Conservation (phyloP, 2,113 vertebrate genomes). For the Bubo bubo region DNA sequence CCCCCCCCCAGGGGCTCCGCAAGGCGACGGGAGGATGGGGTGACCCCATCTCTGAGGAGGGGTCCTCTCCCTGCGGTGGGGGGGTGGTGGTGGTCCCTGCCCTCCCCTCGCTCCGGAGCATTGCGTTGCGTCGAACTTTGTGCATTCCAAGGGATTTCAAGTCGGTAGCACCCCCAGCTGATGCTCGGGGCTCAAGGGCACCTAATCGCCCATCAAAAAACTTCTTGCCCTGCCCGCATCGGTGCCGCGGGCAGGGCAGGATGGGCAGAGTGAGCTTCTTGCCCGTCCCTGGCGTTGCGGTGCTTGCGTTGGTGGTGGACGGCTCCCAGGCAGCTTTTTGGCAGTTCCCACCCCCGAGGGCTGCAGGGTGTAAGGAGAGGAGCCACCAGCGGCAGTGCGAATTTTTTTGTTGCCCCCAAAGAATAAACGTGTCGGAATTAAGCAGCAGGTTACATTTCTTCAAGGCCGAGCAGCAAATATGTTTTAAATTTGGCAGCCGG, state of each 20-base stretch:
- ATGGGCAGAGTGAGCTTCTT: background rate
- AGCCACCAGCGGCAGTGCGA: background rate
- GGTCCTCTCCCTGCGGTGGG: background rate
- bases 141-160: background rate
- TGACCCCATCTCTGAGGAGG: accelerated
- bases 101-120: accelerated
- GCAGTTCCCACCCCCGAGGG: background rate
- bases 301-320: background rate
- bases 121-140: accelerated
- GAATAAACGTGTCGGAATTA: constrained; percentile 17
- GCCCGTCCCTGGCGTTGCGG: accelerated
- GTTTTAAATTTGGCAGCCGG: constrained; percentile 65
- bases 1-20: accelerated
- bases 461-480: constrained; percentile 60
- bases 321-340: constrained; percentile 30
- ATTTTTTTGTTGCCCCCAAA: constrained; percentile 19
- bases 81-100: background rate
- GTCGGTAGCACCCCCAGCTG: background rate
- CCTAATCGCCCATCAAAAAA: background rate
- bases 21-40: background rate
- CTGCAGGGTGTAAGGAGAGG: background rate
- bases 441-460: constrained; percentile 58
- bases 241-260: background rate
- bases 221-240: background rate
- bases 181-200: background rate